Evolutionary conservation across 2,888 invertebrate species (phyloP).

Genomic region (Eilema griseolum): DNA sequence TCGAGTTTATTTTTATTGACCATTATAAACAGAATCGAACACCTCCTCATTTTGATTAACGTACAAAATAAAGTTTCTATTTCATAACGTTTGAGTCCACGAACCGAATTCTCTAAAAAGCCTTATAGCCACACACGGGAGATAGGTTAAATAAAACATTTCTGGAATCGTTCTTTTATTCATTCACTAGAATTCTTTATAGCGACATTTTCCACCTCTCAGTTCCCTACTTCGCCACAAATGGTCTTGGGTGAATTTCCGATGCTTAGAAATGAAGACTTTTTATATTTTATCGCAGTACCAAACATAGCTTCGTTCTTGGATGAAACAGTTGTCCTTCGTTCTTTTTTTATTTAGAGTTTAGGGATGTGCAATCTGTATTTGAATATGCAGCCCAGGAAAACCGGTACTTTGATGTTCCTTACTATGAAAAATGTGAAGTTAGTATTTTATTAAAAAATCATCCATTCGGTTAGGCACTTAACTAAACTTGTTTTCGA

Average conservation of each 20-base stretch:
- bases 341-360: too few species aligned
- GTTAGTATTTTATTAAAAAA: too few species aligned
- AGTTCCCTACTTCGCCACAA: constrained; percentile 21
- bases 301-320: background rate
- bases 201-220: constrained; percentile 37
- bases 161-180: constrained; percentile 45
- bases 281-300: background rate
- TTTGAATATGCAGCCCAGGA: too few species aligned
- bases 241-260: constrained; percentile 13
- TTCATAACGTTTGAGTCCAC: background rate
- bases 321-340: background rate
- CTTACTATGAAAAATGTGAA: too few species aligned
- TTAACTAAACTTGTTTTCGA: too few species aligned
- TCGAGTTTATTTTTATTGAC: too few species aligned
- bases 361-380: too few species aligned
- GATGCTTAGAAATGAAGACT: background rate
- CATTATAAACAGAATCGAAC: too few species aligned
- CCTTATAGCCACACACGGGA: constrained; percentile 38
- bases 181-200: constrained; percentile 46
- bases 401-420: too few species aligned
- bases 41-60: too few species aligned
- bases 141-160: constrained; percentile 47
- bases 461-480: too few species aligned
- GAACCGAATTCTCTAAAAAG: constrained; percentile 22
- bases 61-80: background rate